Conservation (phyloP, 2,888 invertebrate genomes). For the Hirtodrosophila duncani region DNA sequence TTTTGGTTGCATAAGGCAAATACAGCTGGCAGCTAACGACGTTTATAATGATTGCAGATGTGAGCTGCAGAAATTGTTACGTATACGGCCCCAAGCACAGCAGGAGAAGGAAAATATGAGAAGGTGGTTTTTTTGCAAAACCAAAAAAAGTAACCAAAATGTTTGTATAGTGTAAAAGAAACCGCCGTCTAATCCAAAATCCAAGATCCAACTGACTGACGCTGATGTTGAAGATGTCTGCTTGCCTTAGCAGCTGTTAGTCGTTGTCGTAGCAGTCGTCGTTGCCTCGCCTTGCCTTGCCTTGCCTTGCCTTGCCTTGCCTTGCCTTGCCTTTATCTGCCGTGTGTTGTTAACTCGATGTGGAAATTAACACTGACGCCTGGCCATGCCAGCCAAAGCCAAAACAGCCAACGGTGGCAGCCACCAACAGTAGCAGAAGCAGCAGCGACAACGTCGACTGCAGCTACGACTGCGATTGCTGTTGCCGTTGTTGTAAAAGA, state of each 20-base stretch:
- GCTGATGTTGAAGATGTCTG: background rate
- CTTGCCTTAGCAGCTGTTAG: constrained; percentile 1
- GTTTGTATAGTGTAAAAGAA: too few species aligned
- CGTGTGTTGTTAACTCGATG: constrained; percentile 77
- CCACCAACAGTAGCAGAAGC: constrained; percentile 5
- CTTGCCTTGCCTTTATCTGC: constrained; percentile 22
- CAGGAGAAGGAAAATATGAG: too few species aligned
- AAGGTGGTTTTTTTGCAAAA: constrained; percentile 12
- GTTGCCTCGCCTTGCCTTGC: background rate
- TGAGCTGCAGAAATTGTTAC: constrained; percentile 23
- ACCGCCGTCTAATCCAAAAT: too few species aligned
- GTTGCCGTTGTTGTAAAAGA: constrained; percentile 46
- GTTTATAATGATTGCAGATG: constrained; percentile 41
- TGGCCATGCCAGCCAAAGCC: constrained; percentile 53
- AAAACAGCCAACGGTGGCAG: constrained; percentile 30
- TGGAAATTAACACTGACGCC: constrained; percentile 78
- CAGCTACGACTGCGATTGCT: constrained; percentile 21
- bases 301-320: constrained; percentile 7
- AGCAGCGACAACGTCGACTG: constrained; percentile 3
- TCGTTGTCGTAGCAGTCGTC: constrained; percentile 4
- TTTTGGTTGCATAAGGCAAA: constrained; percentile 52
- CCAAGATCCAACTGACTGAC: background rate
- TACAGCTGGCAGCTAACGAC: constrained; percentile 5
- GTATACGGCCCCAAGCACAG: too few species aligned
- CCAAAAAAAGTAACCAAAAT: background rate